Conservation (phyloP, 1,140 invertebrate genomes). For the Zaprionus ghesquierei region DNA sequence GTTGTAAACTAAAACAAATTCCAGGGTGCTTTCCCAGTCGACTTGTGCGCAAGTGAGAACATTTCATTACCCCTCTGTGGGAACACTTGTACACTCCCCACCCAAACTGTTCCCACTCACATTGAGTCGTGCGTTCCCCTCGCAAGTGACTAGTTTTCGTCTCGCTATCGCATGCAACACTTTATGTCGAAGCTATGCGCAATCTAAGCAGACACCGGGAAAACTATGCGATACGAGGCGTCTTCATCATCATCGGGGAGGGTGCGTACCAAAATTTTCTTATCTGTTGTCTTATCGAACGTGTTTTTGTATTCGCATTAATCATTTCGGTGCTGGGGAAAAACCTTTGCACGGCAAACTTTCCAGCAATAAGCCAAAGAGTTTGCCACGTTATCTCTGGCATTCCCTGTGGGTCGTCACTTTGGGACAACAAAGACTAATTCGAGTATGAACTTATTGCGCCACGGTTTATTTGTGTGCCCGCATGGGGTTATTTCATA, state of each 20-base stretch:
- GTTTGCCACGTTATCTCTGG: background rate
- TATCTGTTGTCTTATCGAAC: constrained; percentile 27
- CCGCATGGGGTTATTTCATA: background rate
- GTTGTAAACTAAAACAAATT: too few species aligned
- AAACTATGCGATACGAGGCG: background rate
- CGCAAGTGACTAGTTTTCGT: background rate
- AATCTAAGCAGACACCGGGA: background rate
- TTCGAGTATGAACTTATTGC: background rate
- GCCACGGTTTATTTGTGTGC: background rate
- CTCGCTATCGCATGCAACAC: background rate
- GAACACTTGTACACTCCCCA: background rate
- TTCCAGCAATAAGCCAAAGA: background rate
- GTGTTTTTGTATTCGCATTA: constrained; percentile 1
- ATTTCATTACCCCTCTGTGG: background rate
- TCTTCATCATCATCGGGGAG: background rate
- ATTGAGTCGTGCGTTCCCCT: background rate
- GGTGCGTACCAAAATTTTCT: background rate
- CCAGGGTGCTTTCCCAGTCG: background rate
- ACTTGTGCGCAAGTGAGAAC: background rate
- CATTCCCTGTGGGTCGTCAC: background rate
- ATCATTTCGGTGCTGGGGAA: constrained; percentile 24
- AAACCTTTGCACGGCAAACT: constrained; percentile 17
- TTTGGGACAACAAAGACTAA: background rate
- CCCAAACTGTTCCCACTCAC: background rate
- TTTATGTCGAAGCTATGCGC: background rate